These are phyloP conservation scores for Onychostoma macrolepis DNA, from an alignment of 2,113 vertebrate species.

Conservation along the genomic window DNA sequence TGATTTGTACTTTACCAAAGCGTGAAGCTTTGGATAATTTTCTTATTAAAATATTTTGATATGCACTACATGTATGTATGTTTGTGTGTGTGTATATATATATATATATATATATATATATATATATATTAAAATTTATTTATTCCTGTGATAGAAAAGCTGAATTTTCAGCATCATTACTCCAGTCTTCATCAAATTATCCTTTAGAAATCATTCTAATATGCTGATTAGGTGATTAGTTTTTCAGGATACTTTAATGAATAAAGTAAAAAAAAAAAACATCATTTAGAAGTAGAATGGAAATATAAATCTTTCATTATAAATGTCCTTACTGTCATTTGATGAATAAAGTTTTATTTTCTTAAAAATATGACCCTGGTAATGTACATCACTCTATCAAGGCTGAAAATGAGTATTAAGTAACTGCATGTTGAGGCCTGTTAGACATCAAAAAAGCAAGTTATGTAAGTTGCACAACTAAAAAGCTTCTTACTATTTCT, in stretches of 20 bases:
- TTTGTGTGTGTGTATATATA: too few relatives aligned
- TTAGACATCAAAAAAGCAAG: not conserved
- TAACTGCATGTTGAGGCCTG: constrained; percentile 3
- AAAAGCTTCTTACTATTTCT: constrained; percentile 22
- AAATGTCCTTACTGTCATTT: not conserved
- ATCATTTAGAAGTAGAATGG: not conserved
- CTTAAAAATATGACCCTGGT: not conserved
- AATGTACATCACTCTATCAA: not conserved
- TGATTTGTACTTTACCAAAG: too few relatives aligned
- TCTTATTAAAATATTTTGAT: not conserved
- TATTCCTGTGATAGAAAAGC: not conserved
- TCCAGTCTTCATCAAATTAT: too few relatives aligned
- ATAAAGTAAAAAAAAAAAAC: not conserved
- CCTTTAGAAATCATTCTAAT: too few relatives aligned
- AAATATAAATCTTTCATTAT: not conserved
- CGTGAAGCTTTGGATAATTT: not conserved
- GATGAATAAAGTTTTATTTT: not conserved
- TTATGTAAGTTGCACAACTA: not conserved
- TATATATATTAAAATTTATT: not conserved
- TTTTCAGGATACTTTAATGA: not conserved
- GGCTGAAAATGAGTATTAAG: not conserved
- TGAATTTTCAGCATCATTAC: not conserved
- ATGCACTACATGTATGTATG: too few relatives aligned
- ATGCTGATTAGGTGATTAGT: not conserved
- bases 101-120: too few relatives aligned